These are phyloP conservation scores for Acronicta alni DNA, from an alignment of 2,888 invertebrate species.

Conservation along the genomic window DNA sequence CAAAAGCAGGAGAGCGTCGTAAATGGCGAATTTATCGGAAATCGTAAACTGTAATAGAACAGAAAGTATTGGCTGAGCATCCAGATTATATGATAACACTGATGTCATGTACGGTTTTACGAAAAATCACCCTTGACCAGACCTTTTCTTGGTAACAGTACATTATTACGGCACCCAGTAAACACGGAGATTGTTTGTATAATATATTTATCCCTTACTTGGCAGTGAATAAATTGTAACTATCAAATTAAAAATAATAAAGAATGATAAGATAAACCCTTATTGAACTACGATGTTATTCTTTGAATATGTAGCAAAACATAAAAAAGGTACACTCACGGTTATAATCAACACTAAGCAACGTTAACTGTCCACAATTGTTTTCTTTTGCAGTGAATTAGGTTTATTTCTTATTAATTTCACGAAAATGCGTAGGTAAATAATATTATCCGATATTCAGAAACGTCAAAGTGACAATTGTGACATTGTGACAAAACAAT, in stretches of 20 bases:
- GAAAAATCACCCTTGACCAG: conserved; percentile 16
- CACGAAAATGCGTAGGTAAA: conserved; percentile 71
- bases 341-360: conserved; percentile 26
- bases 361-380: conserved; percentile 17
- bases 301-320: conserved; percentile 19
- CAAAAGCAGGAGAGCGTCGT: conserved; percentile 10
- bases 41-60: conserved; percentile 27
- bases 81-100: conserved; percentile 73
- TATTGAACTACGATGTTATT: conserved; percentile 23
- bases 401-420: conserved; percentile 47
- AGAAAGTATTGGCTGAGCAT: conserved; percentile 36
- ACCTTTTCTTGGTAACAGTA: conserved; percentile 11
- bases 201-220: conserved; percentile 34
- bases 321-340: conserved; percentile 39
- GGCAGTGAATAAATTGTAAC: conserved; percentile 40
- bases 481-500: too few species aligned
- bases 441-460: conserved; percentile 52
- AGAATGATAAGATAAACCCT: conserved; percentile 45
- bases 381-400: conserved; percentile 29
- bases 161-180: conserved; percentile 21
- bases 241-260: conserved; percentile 48
- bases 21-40: conserved; percentile 24
- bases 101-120: conserved; percentile 69
- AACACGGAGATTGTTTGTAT: conserved; percentile 33
- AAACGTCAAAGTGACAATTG: conserved; percentile 67